These are phyloP conservation scores for Drosophila subobscura DNA, from an alignment of 1,140 invertebrate genomes.

Conservation along the genomic window DNA sequence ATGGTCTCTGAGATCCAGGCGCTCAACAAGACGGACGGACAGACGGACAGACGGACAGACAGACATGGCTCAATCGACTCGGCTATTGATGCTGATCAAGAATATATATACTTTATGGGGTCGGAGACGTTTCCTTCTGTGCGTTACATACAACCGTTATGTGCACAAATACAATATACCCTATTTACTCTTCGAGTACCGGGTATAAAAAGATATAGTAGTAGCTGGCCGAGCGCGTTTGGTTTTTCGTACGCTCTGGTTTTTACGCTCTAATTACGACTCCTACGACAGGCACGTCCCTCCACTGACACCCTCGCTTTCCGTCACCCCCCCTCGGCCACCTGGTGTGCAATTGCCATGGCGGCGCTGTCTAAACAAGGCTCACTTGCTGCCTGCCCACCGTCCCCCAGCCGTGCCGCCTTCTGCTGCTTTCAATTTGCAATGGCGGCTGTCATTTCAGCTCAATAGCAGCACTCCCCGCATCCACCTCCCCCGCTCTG, in stretches of 20 bases:
- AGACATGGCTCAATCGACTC: too few species aligned
- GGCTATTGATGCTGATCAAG: too few species aligned
- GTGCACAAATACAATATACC: too few species aligned
- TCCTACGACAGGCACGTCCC: slow-evolving; percentile 53
- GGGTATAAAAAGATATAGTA: slow-evolving; percentile 64
- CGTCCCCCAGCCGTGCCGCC: not conserved
- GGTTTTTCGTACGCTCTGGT: slow-evolving; percentile 81
- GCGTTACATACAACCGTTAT: too few species aligned
- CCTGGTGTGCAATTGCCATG: slow-evolving; percentile 77
- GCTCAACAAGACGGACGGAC: too few species aligned
- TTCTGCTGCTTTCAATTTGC: slow-evolving; percentile 75
- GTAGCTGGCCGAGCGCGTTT: slow-evolving; percentile 75
- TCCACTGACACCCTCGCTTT: not conserved
- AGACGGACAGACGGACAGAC: too few species aligned
- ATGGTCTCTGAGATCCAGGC: too few species aligned
- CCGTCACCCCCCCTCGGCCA: not conserved
- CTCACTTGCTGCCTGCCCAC: slow-evolving; percentile 58
- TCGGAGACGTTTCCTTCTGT: too few species aligned
- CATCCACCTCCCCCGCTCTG: not conserved
- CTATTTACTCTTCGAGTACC: too few species aligned
- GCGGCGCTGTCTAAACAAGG: slow-evolving; percentile 76
- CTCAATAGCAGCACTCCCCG: slow-evolving; percentile 65
- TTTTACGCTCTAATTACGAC: slow-evolving; percentile 81
- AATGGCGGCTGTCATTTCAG: slow-evolving; percentile 79
- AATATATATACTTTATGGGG: too few species aligned